Conservation (phyloP, 2,113 vertebrate genomes). For the Cephalopholis sonnerati region DNA sequence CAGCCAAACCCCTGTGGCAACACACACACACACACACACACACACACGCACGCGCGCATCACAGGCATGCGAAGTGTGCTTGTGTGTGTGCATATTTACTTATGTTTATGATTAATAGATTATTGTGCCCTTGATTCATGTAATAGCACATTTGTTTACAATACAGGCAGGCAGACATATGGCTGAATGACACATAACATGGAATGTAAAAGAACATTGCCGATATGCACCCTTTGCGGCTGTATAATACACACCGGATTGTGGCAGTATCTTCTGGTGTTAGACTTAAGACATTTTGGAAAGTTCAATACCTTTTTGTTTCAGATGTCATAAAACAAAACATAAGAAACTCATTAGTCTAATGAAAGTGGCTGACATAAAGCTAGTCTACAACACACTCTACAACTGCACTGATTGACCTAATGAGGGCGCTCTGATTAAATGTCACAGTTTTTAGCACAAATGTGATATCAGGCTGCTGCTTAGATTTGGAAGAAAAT, state of each 20-base stretch:
- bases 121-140: slow-evolving; percentile 1
- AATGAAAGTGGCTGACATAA: slow-evolving; percentile 23
- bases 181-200: too few species aligned
- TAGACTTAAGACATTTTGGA: background rate
- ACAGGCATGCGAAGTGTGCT: background rate
- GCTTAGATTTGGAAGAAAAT: slow-evolving; percentile 30
- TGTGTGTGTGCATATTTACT: background rate
- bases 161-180: slow-evolving; percentile 28
- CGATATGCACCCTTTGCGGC: too few species aligned
- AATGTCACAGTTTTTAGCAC: slow-evolving; percentile 64
- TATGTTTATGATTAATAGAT: background rate
- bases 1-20: slow-evolving; percentile 51
- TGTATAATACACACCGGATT: too few species aligned
- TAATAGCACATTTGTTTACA: background rate
- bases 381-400: slow-evolving; percentile 15
- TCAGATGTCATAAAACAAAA: background rate
- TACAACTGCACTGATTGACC: slow-evolving; percentile 59
- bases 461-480: slow-evolving; percentile 48
- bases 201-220: too few species aligned
- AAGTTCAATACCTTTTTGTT: background rate
- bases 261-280: too few species aligned
- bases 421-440: slow-evolving; percentile 74
- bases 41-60: slow-evolving; percentile 29
- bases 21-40: slow-evolving; percentile 10
- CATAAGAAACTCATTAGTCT: background rate